Evolutionary conservation across 1,140 invertebrate genomes (phyloP).

Genomic region (Chlorops oryzae): DNA sequence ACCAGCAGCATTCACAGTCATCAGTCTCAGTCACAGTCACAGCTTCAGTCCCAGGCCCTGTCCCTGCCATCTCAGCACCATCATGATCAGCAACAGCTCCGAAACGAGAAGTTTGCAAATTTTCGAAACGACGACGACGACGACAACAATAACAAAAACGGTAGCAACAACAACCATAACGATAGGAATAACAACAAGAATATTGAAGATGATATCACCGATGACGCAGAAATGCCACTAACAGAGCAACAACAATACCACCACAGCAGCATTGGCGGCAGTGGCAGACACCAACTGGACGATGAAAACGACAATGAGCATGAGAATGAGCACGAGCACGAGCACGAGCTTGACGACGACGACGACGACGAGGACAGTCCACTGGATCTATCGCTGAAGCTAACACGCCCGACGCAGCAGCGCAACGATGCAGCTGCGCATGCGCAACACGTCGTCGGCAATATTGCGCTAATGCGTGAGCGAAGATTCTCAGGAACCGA

Average conservation of each 20-base stretch:
- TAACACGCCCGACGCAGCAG: slow-evolving; percentile 30
- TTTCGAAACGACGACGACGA: background rate
- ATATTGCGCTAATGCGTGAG: slow-evolving; percentile 29
- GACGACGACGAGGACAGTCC: slow-evolving; percentile 50
- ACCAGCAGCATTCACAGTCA: background rate
- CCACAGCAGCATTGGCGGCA: background rate
- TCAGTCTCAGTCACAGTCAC: background rate
- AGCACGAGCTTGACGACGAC: slow-evolving; percentile 13
- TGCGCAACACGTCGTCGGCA: slow-evolving; percentile 10
- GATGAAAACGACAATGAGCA: slow-evolving; percentile 19
- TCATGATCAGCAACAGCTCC: no score
- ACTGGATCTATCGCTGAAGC: slow-evolving; percentile 57
- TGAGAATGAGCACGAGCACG: slow-evolving; percentile 22
- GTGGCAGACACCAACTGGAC: slow-evolving; percentile 15
- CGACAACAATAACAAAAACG: slow-evolving; percentile 3
- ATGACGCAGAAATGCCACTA: slow-evolving; percentile 1
- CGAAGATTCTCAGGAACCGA: slow-evolving; percentile 64
- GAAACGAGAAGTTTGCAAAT: no score
- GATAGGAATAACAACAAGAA: slow-evolving; percentile 5
- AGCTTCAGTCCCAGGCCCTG: no score
- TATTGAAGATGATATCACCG: slow-evolving; percentile 7
- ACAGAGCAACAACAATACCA: background rate
- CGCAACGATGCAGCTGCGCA: slow-evolving; percentile 11
- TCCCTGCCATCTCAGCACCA: no score
- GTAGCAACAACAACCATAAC: background rate